These are phyloP conservation scores for Nasonia vitripennis DNA, from an alignment of 1,140 invertebrate species.

Conservation along the genomic window DNA sequence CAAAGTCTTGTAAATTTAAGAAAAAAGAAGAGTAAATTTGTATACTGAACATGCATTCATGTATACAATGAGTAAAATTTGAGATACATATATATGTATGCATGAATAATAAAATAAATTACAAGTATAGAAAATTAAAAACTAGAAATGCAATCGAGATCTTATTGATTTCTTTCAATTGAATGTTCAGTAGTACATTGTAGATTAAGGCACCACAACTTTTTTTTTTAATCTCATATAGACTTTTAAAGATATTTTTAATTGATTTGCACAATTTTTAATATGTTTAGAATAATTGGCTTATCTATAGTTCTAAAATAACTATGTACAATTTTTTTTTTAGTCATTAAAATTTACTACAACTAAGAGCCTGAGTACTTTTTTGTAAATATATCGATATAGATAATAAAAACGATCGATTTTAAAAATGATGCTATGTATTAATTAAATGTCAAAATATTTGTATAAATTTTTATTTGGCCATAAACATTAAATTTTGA, in stretches of 20 bases:
- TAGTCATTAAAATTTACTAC: neutral
- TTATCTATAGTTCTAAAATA: neutral
- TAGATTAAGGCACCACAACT: conserved; percentile 30
- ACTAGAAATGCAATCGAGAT: conserved; percentile 32
- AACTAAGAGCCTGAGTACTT: neutral
- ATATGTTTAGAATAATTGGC: neutral
- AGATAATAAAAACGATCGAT: neutral
- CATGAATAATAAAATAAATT: neutral
- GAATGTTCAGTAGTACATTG: neutral
- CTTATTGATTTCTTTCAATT: conserved; percentile 15
- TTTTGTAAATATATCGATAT: neutral
- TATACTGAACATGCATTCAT: neutral
- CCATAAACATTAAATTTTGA: no score
- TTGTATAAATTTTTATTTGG: no score
- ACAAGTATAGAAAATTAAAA: neutral
- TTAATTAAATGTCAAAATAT: no score
- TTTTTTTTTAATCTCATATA: conserved; percentile 6
- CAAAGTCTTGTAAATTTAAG: conserved; percentile 9
- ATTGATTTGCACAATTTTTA: neutral
- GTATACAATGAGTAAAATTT: neutral
- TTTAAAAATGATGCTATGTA: no score
- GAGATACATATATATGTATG: no score
- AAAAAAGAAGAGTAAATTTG: neutral
- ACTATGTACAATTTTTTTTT: neutral
- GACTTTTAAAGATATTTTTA: neutral